Evolutionary conservation across 1,140 invertebrate species (phyloP), one percentile per base, ranked within the genome.

Genomic region (Monomorium pharaonis): DNA sequence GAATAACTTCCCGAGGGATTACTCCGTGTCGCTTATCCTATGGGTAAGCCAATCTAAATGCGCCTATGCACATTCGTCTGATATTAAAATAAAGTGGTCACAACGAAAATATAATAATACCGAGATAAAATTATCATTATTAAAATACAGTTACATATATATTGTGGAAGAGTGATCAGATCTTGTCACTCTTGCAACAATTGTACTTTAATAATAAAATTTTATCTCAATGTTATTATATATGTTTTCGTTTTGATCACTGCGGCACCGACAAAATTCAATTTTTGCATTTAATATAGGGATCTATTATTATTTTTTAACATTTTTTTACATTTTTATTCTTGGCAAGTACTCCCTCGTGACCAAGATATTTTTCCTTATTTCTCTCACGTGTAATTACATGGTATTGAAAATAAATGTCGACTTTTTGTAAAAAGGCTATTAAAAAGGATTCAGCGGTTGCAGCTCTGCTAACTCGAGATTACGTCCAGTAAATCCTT

Each of bases 1-100:
- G 5, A 83, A 83, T 58, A 81, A 58, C 49, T 37, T 74, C 67
- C 37, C 51, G 21, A 37, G 49, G 58, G 51, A 81, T 72, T 81
- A 81, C n/a, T 24, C 9, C 58, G 49, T 42, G 49, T 80, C 18
- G 9, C 6, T 10, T 21, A 56, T 33, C 21, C 12, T 12, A 27
- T 10, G 49, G 37, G 3, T 54, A 70, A 70, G 16, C 24, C 51
- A 47, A 83, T 83, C 9, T 18, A n/a, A 14, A 30, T 16, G 9
- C 24, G 3, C 14, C 33, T 49, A 78, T 33, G 7, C 37, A n/a
- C n/a, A 27, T 33, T 7, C n/a, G 65, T 30, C 14, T 21, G 4
- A 74, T 44, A 69, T 69, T 42, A 60, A 83, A 54, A 60, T 74
- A 56, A 70, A 58, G 4, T 63, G 4, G n/a, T 21, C 0, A 0